phyloP scores from a whole-genome alignment of 2,113 vertebrate genomes.

The Rhodinocichla rosea region DNA sequence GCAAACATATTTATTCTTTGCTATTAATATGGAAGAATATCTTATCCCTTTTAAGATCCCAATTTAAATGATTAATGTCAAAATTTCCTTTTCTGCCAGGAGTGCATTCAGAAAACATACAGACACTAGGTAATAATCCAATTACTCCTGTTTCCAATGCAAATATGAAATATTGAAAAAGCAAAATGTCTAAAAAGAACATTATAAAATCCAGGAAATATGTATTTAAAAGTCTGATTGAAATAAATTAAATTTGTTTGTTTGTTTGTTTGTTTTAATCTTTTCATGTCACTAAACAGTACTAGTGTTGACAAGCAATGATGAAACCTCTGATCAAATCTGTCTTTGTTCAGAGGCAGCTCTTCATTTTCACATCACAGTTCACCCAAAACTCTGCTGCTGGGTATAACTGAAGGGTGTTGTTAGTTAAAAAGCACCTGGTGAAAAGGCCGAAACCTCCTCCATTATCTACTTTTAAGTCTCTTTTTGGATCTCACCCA shows the following conservation, averaged over 20 bases:
- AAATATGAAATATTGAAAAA: background rate
- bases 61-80: background rate
- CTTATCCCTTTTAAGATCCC: background rate
- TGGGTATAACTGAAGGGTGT: background rate
- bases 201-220: background rate
- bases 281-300: background rate
- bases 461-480: slow-evolving; percentile 19
- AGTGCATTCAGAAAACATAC: background rate
- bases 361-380: background rate
- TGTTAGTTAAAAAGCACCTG: background rate
- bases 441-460: background rate
- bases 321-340: background rate
- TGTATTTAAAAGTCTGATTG: background rate
- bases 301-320: background rate
- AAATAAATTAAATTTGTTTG: background rate
- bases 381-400: background rate
- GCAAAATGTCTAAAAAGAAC: background rate
- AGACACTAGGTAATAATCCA: background rate
- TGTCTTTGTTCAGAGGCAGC: background rate
- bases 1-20: background rate
- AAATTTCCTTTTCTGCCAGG: background rate
- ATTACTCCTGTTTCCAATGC: background rate
- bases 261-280: background rate
- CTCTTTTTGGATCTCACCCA: slow-evolving; percentile 27
- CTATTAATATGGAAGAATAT: background rate